Evolutionary conservation across 2,113 vertebrate genomes (phyloP), one percentile per base, ranked within the genome.

Genomic region (Piaya cayana): DNA sequence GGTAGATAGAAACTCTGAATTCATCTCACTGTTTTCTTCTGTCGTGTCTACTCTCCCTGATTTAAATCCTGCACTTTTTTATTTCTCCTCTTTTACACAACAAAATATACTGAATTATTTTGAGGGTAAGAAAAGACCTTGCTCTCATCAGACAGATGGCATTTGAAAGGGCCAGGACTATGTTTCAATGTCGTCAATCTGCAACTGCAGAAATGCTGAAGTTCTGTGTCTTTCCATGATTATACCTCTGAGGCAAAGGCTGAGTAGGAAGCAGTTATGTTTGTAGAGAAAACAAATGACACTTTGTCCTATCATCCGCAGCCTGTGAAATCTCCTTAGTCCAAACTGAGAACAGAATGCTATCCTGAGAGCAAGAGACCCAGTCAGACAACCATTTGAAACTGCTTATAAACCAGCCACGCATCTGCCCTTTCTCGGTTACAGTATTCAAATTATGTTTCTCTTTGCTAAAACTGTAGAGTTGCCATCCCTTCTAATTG

Each of bases 291-390:
- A 94, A 95, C 79, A 95, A 86, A 92, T 86, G 59, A 88, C 91
- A 92, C 90, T 94, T 94, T 78, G 86, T 96, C 86, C 94, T 94
- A 37, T 80, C 68, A 43, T 93, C 78, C 5, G 1, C 59, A 90
- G 82, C 75, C 79, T 93, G 88, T 77, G 86, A 93, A 96, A 92
- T 77, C 85, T 93, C 88, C 92, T 92, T 80, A 95, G 82, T 77
- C 87, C 87, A 94, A 96, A 90, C 63, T 91, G 93, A 88, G 91
- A 95, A 92, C 59, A 91, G 82, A 84, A 93, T 77, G 59, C 45
- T 80, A 52, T 67, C 90, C 90, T 56, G 87, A 88, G 82, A 93
- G 82, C 75, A 95, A 70, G 79, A 86, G 91, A 79, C 55, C 34
- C 47, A 55, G 74, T 77, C 68, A 95, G 75, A 67, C 32, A 96